phyloP scores from a whole-genome alignment of 2,113 vertebrate species.

The Tetrax tetrax region DNA sequence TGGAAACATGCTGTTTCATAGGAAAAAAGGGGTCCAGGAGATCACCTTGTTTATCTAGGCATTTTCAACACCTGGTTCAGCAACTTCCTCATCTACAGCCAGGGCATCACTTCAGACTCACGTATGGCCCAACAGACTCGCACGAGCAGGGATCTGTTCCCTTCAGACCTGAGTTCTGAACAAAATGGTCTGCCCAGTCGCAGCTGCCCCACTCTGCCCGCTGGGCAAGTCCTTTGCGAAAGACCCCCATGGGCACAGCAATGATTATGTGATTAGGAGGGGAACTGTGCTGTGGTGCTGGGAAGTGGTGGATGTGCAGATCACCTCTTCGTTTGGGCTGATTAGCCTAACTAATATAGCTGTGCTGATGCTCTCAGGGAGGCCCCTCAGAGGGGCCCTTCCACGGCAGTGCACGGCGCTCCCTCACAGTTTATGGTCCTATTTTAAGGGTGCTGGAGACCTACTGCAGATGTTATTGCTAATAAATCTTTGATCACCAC shows the following conservation, averaged over 20 bases:
- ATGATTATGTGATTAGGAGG: background rate
- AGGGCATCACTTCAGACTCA: background rate
- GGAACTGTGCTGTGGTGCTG: fast-evolving
- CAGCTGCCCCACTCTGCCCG: background rate
- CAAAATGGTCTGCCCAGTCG: background rate
- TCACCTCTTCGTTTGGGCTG: background rate
- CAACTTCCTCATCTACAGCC: background rate
- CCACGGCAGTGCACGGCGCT: background rate
- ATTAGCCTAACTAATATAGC: background rate
- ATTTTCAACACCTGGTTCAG: background rate
- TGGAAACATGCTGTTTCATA: background rate
- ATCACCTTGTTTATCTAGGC: background rate
- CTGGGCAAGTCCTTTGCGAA: background rate
- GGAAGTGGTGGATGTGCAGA: background rate
- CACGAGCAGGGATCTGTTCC: background rate
- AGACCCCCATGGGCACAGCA: background rate
- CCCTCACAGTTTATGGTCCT: background rate
- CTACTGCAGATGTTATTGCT: background rate
- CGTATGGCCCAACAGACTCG: background rate
- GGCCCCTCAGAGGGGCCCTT: background rate
- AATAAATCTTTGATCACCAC: background rate
- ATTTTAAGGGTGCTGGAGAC: background rate
- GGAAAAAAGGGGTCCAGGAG: background rate
- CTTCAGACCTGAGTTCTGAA: background rate
- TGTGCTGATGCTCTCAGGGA: background rate